Evolutionary conservation across 2,113 vertebrate genomes (phyloP), one percentile per base, ranked within the genome.

Genomic region (Phainopepla nitens): DNA sequence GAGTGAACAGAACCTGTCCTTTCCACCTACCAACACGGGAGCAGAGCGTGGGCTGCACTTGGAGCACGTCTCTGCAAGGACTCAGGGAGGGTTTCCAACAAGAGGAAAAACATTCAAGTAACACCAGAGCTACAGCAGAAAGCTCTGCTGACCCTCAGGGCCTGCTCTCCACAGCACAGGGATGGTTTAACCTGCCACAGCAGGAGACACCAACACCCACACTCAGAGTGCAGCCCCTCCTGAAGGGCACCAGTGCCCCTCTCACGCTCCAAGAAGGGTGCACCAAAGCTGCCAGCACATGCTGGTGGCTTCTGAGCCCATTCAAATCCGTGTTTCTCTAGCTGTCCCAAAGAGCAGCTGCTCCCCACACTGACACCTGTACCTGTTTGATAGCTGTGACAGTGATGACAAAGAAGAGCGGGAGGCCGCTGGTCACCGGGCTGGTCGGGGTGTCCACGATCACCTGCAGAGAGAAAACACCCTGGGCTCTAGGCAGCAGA

Each of bases 301-400:
- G 17, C 0, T 24, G 33, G 22, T 35, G n/a, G 49, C 33, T 69
- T 22, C 33, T 14, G 29, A 70, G 28, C 9, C 11, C 2, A 41
- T 21, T 66, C 13, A 78, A 72, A 83, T 2, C 27, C n/a, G 36
- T 0, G 2, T 7, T 88, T 49, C 24, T 61, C n/a, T 11, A 13
- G 9, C 9, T 1, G 3, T 21, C 28, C 19, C 60, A 47, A 8
- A 18, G 42, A 57, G 15, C 56, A 71, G 5, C 62, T 3, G 49
- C 83, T 13, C 50, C 83, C 58, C 50, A 31, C 10, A 3, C 0
- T 4, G 25, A 22, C 27, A 24, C 19, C 13, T 15, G 84, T 98
- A 99, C 99, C 99, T 99, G 99, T 97, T 99, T 99, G 94, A 99
- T 98, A 79, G 99, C 99, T 27, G 99, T 99, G 80, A 99, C 99